phyloP scores from a whole-genome alignment of 2,888 invertebrate genomes.

The Baccha elongata region DNA sequence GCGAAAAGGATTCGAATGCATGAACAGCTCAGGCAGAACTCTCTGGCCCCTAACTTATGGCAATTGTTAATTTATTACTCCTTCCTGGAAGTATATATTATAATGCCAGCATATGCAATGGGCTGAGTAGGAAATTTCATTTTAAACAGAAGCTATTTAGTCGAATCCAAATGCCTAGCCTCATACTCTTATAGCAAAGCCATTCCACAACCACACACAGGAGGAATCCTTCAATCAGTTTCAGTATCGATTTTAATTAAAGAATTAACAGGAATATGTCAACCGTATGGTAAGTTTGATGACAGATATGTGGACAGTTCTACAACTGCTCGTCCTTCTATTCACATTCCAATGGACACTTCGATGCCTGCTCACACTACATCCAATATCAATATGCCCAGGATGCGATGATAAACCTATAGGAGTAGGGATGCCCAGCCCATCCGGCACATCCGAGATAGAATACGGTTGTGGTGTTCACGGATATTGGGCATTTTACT shows the following conservation, averaged over 20 bases:
- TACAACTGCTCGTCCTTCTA: conserved; percentile 15
- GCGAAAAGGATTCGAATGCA: conserved; percentile 22
- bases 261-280: conserved; percentile 75
- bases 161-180: conserved; percentile 52
- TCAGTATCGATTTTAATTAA: conserved; percentile 76
- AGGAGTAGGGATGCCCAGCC: background rate
- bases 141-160: conserved; percentile 74
- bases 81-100: conserved; percentile 37
- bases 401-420: conserved; percentile 6
- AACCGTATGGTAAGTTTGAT: conserved; percentile 72
- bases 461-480: conserved; percentile 62
- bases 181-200: background rate
- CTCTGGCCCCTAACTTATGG: conserved; percentile 58
- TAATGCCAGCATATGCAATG: conserved; percentile 28
- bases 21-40: conserved; percentile 1
- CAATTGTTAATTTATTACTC: conserved; percentile 73
- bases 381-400: conserved; percentile 1
- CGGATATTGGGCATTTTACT: conserved; percentile 65
- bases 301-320: conserved; percentile 67
- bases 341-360: conserved; percentile 56
- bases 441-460: conserved; percentile 21
- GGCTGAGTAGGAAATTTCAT: conserved; percentile 59
- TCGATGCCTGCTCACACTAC: conserved; percentile 3
- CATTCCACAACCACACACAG: conserved; percentile 1
- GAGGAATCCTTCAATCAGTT: conserved; percentile 74